Evolutionary conservation across 2,888 invertebrate species (phyloP).

Genomic region (Augiades crinisus): DNA sequence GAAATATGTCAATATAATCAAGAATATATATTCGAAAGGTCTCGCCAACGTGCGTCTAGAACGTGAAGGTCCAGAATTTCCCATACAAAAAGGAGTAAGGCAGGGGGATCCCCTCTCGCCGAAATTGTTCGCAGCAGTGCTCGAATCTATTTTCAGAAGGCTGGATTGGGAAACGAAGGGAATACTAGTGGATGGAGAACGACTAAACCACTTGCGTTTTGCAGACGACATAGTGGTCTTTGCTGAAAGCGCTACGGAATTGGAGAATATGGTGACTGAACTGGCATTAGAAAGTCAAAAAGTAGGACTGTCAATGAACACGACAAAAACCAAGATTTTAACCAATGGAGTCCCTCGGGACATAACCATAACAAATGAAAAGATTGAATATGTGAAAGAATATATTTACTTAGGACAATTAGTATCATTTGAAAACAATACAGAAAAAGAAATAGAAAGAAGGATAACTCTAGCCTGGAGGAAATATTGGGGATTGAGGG

Average conservation of each 20-base stretch:
- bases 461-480: conserved; percentile 11
- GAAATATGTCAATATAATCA: conserved; percentile 16
- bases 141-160: conserved; percentile 23
- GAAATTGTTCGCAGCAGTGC: conserved; percentile 22
- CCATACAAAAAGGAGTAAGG: conserved; percentile 20
- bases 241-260: conserved; percentile 32
- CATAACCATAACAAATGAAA: background rate
- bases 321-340: conserved; percentile 10
- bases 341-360: background rate
- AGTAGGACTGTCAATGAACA: background rate
- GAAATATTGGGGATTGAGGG: conserved; percentile 8
- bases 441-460: conserved; percentile 18
- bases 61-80: conserved; percentile 16
- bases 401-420: conserved; percentile 14
- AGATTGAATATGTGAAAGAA: conserved; percentile 2
- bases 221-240: conserved; percentile 15
- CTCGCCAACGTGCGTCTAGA: conserved; percentile 16
- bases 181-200: conserved; percentile 21
- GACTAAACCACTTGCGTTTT: conserved; percentile 21
- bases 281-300: background rate
- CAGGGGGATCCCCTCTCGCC: conserved; percentile 27
- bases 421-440: conserved; percentile 14
- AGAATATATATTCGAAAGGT: conserved; percentile 18
- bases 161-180: conserved; percentile 24
- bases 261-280: background rate